Percentiles rank a stretch among this genome's conserved stretches.
Evolutionary conservation across 2,797 vertebrate species (phyloP).

Genomic region (Crocodylus rhombifer): DNA sequence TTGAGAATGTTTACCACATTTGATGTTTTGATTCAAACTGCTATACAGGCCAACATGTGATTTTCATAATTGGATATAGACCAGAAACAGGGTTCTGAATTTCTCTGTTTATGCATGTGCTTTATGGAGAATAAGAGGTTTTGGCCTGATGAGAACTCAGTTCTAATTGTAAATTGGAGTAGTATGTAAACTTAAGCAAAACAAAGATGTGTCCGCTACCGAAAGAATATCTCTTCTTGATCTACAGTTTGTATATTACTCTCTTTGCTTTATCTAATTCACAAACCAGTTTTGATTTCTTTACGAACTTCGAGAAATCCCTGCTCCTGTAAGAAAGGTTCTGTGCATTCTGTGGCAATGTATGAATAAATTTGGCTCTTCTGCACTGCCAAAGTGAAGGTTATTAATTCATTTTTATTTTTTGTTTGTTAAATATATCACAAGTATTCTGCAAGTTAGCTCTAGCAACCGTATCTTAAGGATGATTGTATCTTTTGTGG

Average conservation of each 20-base stretch:
- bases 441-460: neutral
- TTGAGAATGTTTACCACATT: neutral
- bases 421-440: neutral
- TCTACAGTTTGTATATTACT: neutral
- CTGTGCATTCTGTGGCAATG: neutral
- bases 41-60: neutral
- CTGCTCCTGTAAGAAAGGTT: neutral
- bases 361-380: neutral
- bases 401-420: neutral
- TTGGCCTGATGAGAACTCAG: neutral
- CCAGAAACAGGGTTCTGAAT: neutral
- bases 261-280: neutral
- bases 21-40: neutral
- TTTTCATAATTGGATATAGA: neutral
- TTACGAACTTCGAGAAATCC: neutral
- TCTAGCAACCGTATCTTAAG: neutral
- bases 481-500: neutral
- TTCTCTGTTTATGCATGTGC: neutral
- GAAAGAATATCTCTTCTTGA: neutral
- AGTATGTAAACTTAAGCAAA: neutral
- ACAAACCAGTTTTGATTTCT: neutral
- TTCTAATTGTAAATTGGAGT: conserved; percentile 3
- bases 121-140: neutral
- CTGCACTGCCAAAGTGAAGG: neutral
- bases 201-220: neutral